A percentile compares a stretch with the other conserved stretches of the same genome.
phyloP scores from a whole-genome alignment of 2,113 vertebrate genomes.

The Pangasianodon gigas region DNA sequence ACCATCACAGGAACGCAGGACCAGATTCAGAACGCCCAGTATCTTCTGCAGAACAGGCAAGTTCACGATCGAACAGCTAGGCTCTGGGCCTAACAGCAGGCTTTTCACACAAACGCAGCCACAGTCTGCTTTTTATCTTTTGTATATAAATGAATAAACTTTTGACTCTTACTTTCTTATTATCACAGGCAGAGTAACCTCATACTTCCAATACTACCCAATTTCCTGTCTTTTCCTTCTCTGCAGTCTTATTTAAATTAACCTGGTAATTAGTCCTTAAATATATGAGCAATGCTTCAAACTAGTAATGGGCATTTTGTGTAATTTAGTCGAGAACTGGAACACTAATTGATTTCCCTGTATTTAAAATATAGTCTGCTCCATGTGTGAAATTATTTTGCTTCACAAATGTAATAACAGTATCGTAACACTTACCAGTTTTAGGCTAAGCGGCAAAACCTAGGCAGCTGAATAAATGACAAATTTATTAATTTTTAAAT shows the following conservation, averaged over 20 bases:
- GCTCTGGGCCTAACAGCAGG: neutral
- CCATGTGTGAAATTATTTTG: neutral
- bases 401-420: neutral
- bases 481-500: neutral
- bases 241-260: neutral
- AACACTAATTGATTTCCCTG: neutral
- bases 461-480: neutral
- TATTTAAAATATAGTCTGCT: neutral
- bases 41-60: conserved; percentile 97
- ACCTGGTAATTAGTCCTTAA: neutral
- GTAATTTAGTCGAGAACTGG: neutral
- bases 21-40: conserved; percentile 99
- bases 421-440: neutral
- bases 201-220: neutral
- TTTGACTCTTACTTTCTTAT: neutral
- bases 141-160: neutral
- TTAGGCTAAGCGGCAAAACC: neutral
- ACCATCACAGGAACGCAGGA: conserved; percentile 98
- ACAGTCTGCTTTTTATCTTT: neutral
- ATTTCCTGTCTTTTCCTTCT: neutral
- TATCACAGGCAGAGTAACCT: neutral
- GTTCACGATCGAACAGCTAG: conserved; percentile 36
- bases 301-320: neutral
- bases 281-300: neutral
- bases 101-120: neutral